Evolutionary conservation across 2,113 vertebrate genomes (phyloP).

Genomic region (Tapirus terrestris): DNA sequence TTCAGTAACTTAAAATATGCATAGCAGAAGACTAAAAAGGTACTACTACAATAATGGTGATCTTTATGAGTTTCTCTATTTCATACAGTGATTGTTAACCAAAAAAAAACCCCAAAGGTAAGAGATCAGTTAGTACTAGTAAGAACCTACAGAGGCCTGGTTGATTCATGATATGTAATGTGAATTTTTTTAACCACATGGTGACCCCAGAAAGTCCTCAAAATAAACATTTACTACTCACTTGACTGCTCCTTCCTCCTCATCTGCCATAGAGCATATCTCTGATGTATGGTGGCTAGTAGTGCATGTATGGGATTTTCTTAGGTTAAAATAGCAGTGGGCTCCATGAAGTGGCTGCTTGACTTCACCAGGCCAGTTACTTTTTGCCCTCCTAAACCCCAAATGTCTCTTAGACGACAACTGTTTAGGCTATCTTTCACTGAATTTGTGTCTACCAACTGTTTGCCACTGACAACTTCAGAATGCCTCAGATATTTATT

Average conservation of each 20-base stretch:
- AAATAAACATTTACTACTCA: conserved; percentile 53
- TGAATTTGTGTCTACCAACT: not conserved
- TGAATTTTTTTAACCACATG: not conserved
- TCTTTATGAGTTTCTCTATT: not conserved
- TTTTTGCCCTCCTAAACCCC: not conserved
- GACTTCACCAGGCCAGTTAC: not conserved
- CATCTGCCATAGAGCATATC: not conserved
- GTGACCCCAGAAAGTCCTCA: conserved; percentile 49
- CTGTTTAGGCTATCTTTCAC: not conserved
- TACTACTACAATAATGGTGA: not conserved
- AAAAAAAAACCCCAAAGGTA: not conserved
- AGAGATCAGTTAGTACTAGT: not conserved
- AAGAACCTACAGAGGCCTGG: not conserved
- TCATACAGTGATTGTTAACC: not conserved
- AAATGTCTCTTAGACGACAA: not conserved
- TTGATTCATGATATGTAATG: not conserved
- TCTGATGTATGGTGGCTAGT: not conserved
- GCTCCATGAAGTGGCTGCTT: not conserved
- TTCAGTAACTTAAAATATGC: conserved; percentile 1
- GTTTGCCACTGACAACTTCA: not conserved
- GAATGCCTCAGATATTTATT: not conserved
- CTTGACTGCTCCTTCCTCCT: conserved; percentile 51
- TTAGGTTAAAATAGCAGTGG: conserved; percentile 37
- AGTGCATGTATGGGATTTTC: not conserved
- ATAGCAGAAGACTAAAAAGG: not conserved